Evolutionary conservation across 2,888 invertebrate genomes (phyloP), one percentile per base, ranked within the genome.

Genomic region (Azorinus chamasolen): DNA sequence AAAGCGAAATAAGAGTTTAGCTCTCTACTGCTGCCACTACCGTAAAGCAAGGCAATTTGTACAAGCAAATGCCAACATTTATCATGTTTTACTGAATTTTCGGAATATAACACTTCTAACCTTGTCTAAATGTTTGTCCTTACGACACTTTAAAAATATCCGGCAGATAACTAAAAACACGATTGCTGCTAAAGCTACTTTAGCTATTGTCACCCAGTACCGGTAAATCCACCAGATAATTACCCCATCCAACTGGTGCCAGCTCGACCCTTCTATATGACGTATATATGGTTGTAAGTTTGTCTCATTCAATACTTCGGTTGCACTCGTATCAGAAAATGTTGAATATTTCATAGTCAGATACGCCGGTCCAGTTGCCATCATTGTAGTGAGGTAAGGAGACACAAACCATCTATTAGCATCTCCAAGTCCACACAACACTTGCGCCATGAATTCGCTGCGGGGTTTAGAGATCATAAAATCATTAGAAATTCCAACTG

Each of bases 351-450:
- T 59, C 1, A 50, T 25, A 22, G 69, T 45, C n/a, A 78, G 48
- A 55, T 62, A 78, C n/a, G 59, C n/a, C 46, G 79, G 79, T n/a
- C 79, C 79, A 10, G 79, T 79, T 25, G 74, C 51, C 46, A 74
- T 43, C 69, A 79, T 59, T 1, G 68, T 70, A 22, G 79, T 79
- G 10, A 74, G 6, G 45, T 65, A 79, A 2, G 79, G 79, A 5
- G 74, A 48, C 8, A 66, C 39, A 37, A 63, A 79, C 74, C 74
- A 70, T 16, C 46, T 41, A 20, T 79, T 62, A 0, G 74, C 66
- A 8, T 46, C 39, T 2, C 37, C 48, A 1, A 79, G 53, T 0
- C 74, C 74, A 54, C 74, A 66, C 1, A 79, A 10, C 4, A 79
- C 66, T 14, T 66, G 46, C 18, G 46, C 41, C 39, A 74, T 50